Evolutionary conservation across 2,113 vertebrate genomes (phyloP), one percentile per base, ranked within the genome.

Genomic region (Melanostigma gelatinosum): DNA sequence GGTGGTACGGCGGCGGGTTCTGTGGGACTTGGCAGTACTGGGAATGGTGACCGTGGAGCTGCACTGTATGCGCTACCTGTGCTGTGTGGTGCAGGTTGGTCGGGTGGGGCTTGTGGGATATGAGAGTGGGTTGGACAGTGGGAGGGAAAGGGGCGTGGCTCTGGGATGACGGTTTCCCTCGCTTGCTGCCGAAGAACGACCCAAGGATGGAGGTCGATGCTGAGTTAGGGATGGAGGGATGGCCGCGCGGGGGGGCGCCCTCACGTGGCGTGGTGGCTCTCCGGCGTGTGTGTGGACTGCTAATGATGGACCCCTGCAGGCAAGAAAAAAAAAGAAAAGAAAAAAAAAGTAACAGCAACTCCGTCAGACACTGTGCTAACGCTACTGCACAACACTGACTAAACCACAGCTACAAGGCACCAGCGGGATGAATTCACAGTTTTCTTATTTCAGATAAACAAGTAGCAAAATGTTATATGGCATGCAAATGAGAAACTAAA

Each of bases 241-340:
- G 95, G 93, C 95, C 93, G 92, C 95, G 96, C 91, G 96, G 93
- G 91, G 96, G 93, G 62, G 96, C 93, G 88, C 95, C 96, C 87
- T 98, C 97, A 74, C 94, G 96, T 88, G 96, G 95, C 77, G 96
- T 95, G 90, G 96, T 91, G 88, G 96, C 95, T 97, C 97, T 97
- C 93, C 96, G 96, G 91, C 95, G 96, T 86, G 95, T 96, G 94
- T 98, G 97, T 86, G 96, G 97, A 87, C 97, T 97, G 97, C 96
- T 99, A 99, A 98, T 99, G 97, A 97, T 98, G 97, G 97, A 98
- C 94, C 96, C 98, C 98, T 99, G 97, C 91, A 96, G 96, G 81
- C 60, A 65, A 83, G 87, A 79, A 77, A 4, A 55, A 80, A 75
- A 20, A 52, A 54, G 9, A 80, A 79, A 3, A 52, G 6, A 20